Evolutionary conservation across 2,113 vertebrate genomes (phyloP).

Genomic region (Cichladusa arquata): DNA sequence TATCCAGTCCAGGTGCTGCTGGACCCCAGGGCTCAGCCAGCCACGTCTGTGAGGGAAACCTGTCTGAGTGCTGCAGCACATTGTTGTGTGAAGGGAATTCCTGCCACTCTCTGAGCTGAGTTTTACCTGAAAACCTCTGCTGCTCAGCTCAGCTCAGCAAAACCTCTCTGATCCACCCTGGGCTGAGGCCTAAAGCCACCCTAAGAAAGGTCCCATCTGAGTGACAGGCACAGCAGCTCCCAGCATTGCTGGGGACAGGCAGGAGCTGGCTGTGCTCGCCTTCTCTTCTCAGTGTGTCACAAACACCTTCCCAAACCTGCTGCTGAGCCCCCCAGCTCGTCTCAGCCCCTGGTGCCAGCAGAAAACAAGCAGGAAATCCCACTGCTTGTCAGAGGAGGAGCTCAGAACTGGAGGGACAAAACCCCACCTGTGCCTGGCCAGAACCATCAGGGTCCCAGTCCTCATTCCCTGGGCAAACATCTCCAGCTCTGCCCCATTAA

Average conservation of each 20-base stretch:
- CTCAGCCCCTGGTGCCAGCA: neutral
- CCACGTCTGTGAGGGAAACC: accelerated
- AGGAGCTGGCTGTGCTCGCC: neutral
- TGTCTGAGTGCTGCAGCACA: accelerated
- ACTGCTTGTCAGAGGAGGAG: neutral
- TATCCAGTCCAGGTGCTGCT: neutral
- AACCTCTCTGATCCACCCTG: neutral
- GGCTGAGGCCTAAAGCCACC: neutral
- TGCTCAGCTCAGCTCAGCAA: neutral
- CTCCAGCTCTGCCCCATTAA: accelerated
- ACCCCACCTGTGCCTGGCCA: accelerated
- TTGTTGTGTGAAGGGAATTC: neutral
- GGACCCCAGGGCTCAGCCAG: neutral
- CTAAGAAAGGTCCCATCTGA: neutral
- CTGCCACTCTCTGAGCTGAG: accelerated
- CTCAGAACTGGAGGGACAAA: neutral
- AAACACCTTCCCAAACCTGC: neutral
- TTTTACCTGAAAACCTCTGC: neutral
- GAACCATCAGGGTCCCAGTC: accelerated
- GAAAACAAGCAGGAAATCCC: neutral
- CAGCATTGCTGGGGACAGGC: neutral
- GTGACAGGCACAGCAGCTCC: neutral
- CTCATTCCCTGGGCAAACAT: accelerated
- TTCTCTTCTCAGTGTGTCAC: neutral
- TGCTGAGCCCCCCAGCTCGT: neutral